These are phyloP conservation scores for Bradypodion pumilum DNA, from an alignment of 2,797 vertebrate species.

Conservation along the genomic window DNA sequence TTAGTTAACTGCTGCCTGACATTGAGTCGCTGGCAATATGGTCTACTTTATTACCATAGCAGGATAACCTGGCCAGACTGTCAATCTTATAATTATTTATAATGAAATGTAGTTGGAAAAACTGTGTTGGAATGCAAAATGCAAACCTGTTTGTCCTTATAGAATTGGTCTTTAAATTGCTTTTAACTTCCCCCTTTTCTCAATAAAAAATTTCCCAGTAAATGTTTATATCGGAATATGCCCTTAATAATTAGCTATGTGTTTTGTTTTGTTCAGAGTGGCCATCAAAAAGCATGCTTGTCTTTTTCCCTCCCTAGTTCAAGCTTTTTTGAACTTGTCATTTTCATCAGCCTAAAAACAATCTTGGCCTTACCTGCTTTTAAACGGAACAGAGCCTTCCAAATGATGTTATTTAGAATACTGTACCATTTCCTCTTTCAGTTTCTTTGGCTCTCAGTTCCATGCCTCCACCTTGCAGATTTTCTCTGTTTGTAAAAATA, in stretches of 20 bases:
- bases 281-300: neutral
- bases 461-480: neutral
- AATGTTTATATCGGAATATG: neutral
- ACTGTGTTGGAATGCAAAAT: neutral
- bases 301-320: neutral
- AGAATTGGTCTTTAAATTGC: neutral
- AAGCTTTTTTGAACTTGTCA: neutral
- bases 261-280: neutral
- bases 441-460: neutral
- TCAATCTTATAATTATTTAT: neutral
- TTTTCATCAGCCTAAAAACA: neutral
- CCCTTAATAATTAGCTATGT: neutral
- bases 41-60: no score
- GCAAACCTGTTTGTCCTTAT: neutral
- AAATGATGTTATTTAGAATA: neutral
- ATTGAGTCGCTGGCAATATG: no score
- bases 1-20: no score
- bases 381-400: neutral
- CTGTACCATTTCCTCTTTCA: neutral
- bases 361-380: neutral
- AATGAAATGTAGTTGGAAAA: neutral
- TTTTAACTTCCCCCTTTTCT: no score
- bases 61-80: no score
- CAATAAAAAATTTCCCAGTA: no score
- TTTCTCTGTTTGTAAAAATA: conserved; percentile 15